A percentile compares a stretch with the other conserved stretches of the same genome.
These are phyloP conservation scores for Trachelus troglodyta DNA, from an alignment of 2,888 invertebrate genomes.

Conservation along the genomic window DNA sequence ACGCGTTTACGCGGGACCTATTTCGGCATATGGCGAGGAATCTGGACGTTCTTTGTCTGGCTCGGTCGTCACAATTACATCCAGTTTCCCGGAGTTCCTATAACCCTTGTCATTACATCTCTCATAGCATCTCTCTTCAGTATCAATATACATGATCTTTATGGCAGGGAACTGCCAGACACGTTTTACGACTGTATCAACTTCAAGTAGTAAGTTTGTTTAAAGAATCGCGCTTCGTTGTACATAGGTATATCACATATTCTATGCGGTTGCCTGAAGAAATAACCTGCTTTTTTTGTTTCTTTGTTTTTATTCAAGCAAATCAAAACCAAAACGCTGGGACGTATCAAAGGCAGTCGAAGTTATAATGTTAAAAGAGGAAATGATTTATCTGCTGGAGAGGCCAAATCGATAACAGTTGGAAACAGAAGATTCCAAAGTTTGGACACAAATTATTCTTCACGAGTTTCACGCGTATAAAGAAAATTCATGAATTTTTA, in stretches of 20 bases:
- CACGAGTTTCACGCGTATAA: neutral
- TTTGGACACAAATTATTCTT: too few relatives aligned
- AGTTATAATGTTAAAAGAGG: neutral
- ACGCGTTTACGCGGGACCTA: slow-evolving; percentile 34
- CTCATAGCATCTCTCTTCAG: slow-evolving; percentile 32
- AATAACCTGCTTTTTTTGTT: neutral
- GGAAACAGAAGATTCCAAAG: too few relatives aligned
- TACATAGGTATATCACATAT: too few relatives aligned
- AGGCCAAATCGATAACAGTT: too few relatives aligned
- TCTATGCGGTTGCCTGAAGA: too few relatives aligned
- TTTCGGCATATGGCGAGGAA: slow-evolving; percentile 30
- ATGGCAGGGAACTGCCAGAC: slow-evolving; percentile 35
- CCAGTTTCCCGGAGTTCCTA: slow-evolving; percentile 26
- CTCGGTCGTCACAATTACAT: slow-evolving; percentile 33
- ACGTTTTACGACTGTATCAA: slow-evolving; percentile 30
- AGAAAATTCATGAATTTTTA: neutral
- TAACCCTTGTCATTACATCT: slow-evolving; percentile 27
- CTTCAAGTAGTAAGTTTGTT: slow-evolving; percentile 30
- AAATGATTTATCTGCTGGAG: neutral
- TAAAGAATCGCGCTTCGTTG: neutral
- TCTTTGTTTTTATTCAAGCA: slow-evolving; percentile 14
- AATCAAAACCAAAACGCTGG: slow-evolving; percentile 38
- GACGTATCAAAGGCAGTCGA: slow-evolving; percentile 20
- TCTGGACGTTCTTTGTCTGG: slow-evolving; percentile 35
- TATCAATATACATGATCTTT: slow-evolving; percentile 32